Conservation (phyloP, 2,888 invertebrate genomes). For the Dryococelus australis region DNA sequence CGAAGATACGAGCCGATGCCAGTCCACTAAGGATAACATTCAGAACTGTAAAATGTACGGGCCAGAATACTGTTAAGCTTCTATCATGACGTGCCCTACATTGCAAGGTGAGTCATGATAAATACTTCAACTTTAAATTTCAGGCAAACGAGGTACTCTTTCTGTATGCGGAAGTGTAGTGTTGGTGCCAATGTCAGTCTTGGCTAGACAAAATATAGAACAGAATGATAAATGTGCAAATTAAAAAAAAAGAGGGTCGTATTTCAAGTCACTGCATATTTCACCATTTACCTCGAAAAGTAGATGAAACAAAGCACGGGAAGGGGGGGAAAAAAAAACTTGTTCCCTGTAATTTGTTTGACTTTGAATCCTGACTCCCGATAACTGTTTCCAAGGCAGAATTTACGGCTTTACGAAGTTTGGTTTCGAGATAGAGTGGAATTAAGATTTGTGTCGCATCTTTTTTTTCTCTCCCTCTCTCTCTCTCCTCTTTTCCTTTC, state of each 20-base stretch:
- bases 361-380: slow-evolving; percentile 6
- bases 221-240: neutral
- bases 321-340: neutral
- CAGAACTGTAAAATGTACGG: no score
- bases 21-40: no score
- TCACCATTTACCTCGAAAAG: neutral
- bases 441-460: slow-evolving; percentile 28
- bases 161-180: no score
- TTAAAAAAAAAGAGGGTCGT: neutral
- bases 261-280: neutral
- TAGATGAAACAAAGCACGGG: neutral
- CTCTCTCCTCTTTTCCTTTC: neutral
- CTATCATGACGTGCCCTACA: no score
- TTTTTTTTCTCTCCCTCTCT: neutral
- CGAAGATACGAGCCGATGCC: no score
- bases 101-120: no score
- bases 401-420: slow-evolving; percentile 26
- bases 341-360: slow-evolving; percentile 16
- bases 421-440: slow-evolving; percentile 12
- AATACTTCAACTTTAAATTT: no score
- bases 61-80: no score
- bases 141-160: no score
- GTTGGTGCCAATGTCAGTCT: neutral
- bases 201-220: neutral
- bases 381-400: slow-evolving; percentile 17